Conservation (phyloP, 2,797 vertebrate genomes). For the Chelmon rostratus region DNA sequence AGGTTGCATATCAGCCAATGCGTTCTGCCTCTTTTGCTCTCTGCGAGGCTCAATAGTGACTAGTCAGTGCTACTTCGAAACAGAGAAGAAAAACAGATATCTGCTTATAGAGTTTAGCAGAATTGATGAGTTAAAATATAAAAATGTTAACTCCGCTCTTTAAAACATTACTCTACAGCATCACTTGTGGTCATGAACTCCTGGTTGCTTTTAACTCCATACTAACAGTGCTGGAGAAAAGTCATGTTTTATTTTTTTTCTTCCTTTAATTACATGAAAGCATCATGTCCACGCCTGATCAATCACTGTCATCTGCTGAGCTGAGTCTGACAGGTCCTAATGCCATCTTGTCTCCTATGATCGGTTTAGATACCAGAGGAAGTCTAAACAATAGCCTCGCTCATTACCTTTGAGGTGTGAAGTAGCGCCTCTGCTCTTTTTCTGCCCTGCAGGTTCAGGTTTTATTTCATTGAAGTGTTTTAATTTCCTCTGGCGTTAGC, state of each 20-base stretch:
- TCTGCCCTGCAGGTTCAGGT: neutral
- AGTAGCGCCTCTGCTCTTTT: constrained; percentile 5
- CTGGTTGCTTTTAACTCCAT: constrained; percentile 2
- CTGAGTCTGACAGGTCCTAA: constrained; percentile 36
- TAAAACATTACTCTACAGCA: neutral
- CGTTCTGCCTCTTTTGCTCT: too few relatives aligned
- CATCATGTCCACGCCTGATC: constrained; percentile 32
- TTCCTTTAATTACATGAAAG: constrained; percentile 35
- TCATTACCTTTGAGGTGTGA: constrained; percentile 36
- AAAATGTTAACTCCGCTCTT: constrained; percentile 5
- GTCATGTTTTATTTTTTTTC: constrained; percentile 21
- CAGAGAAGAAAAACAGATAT: too few relatives aligned
- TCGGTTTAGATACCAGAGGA: constrained; percentile 40
- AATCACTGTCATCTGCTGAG: constrained; percentile 34
- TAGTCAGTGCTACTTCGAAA: too few relatives aligned
- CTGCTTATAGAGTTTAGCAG: too few relatives aligned
- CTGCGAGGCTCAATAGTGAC: too few relatives aligned
- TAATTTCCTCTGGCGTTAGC: constrained; percentile 17
- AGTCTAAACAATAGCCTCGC: constrained; percentile 35
- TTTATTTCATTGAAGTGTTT: constrained; percentile 26
- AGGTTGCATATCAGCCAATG: too few relatives aligned
- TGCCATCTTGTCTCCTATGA: constrained; percentile 29
- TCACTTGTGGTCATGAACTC: neutral
- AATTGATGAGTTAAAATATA: neutral
- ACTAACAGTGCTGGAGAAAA: neutral